Evolutionary conservation across 2,888 invertebrate genomes (phyloP).

Genomic region (Cerastis leucographa): DNA sequence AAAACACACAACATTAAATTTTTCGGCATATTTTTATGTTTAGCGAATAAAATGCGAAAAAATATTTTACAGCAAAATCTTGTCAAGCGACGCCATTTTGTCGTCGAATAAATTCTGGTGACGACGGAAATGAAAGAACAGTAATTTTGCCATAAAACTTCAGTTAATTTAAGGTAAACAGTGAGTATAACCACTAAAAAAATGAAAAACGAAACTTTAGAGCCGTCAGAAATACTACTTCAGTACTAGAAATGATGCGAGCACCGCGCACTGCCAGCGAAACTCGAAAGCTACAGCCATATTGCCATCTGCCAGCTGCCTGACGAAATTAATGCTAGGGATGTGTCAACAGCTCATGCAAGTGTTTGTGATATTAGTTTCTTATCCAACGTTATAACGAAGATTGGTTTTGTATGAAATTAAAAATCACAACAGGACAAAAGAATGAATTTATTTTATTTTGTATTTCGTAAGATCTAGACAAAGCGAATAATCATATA

Average conservation of each 20-base stretch:
- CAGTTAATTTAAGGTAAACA: constrained; percentile 84
- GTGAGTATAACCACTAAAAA: constrained; percentile 84
- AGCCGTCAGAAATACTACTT: constrained; percentile 87
- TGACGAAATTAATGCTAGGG: constrained; percentile 71
- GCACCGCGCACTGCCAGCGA: constrained; percentile 89
- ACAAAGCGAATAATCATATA: not conserved
- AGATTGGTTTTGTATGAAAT: not conserved
- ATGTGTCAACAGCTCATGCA: constrained; percentile 48
- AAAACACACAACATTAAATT: constrained; percentile 78
- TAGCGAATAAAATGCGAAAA: constrained; percentile 83
- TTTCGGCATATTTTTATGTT: constrained; percentile 78
- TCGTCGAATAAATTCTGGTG: constrained; percentile 90
- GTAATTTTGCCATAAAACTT: constrained; percentile 82
- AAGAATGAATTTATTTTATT: not conserved
- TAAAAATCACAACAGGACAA: not conserved
- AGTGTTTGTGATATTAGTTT: not conserved
- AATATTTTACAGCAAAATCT: constrained; percentile 88
- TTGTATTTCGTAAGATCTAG: not conserved
- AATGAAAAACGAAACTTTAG: constrained; percentile 87
- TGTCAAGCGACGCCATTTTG: constrained; percentile 91
- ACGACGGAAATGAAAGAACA: constrained; percentile 87
- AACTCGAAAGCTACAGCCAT: constrained; percentile 90
- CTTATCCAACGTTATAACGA: not conserved
- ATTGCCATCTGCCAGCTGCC: constrained; percentile 85
- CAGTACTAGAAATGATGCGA: constrained; percentile 85